These are phyloP conservation scores for Discoglossus pictus DNA, from an alignment of 2,797 vertebrate genomes.

Conservation along the genomic window DNA sequence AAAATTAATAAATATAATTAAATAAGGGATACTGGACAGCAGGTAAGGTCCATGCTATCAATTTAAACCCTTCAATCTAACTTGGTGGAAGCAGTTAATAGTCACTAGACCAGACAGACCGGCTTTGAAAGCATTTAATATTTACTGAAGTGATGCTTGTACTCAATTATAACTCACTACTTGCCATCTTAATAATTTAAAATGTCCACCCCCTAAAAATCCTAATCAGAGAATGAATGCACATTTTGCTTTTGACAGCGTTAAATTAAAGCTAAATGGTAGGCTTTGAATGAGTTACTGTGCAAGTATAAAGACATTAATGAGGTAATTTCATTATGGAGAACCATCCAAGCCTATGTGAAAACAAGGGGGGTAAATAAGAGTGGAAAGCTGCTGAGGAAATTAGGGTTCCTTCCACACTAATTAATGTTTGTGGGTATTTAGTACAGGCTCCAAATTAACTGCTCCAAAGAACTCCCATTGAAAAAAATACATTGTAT, in stretches of 20 bases:
- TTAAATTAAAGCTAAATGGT: conserved; percentile 89
- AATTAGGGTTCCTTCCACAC: conserved; percentile 95
- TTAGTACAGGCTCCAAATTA: conserved; percentile 92
- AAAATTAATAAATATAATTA: background rate
- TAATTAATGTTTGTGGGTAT: conserved; percentile 93
- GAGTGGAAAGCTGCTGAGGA: conserved; percentile 82
- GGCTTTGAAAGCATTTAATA: conserved; percentile 89
- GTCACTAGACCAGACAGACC: conserved; percentile 69
- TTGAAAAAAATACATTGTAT: conserved; percentile 91
- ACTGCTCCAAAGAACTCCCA: conserved; percentile 90
- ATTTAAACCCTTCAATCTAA: conserved; percentile 68
- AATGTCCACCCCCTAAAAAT: conserved; percentile 81
- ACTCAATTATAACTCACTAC: conserved; percentile 97
- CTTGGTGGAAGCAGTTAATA: conserved; percentile 94
- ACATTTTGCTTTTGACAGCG: conserved; percentile 80
- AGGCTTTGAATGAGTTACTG: conserved; percentile 89
- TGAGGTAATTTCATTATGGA: conserved; percentile 97
- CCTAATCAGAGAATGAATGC: conserved; percentile 79
- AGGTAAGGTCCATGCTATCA: conserved; percentile 63
- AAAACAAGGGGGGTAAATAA: conserved; percentile 78
- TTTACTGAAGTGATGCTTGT: conserved; percentile 93
- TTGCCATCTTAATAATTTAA: conserved; percentile 96
- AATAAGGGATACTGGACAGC: conserved; percentile 62
- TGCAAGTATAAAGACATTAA: conserved; percentile 86
- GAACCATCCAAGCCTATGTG: conserved; percentile 80